These are phyloP conservation scores for Tachina lurida DNA, from an alignment of 2,888 invertebrate species.

Conservation along the genomic window DNA sequence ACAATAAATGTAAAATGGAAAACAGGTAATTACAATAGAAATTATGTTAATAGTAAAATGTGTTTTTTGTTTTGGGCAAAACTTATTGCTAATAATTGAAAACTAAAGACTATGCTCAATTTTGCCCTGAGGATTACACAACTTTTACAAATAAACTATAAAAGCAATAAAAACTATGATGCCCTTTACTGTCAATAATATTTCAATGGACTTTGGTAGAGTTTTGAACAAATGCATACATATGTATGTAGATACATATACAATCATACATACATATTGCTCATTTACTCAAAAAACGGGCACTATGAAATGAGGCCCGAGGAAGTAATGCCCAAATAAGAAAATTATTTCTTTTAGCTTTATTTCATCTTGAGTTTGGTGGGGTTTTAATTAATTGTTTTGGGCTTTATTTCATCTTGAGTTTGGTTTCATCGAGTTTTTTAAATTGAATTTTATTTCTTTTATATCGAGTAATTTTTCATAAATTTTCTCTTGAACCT, in stretches of 20 bases:
- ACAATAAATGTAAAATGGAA: slow-evolving; percentile 94
- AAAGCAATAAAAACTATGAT: slow-evolving; percentile 1
- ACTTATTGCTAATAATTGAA: background rate
- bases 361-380: too few relatives aligned
- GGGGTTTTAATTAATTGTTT: too few relatives aligned
- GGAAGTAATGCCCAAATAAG: too few relatives aligned
- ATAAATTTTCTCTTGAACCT: too few relatives aligned
- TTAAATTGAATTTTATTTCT: too few relatives aligned
- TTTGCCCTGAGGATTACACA: slow-evolving; percentile 18
- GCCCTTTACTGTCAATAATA: background rate
- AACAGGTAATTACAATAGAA: slow-evolving; percentile 87
- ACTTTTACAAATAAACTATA: slow-evolving; percentile 13
- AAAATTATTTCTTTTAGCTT: too few relatives aligned
- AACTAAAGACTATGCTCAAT: slow-evolving; percentile 12
- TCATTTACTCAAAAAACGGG: too few relatives aligned
- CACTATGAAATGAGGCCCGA: too few relatives aligned
- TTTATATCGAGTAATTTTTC: too few relatives aligned
- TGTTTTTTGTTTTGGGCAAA: background rate
- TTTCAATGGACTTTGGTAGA: slow-evolving; percentile 14
- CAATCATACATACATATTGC: too few relatives aligned
- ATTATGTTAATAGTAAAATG: background rate
- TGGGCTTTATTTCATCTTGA: too few relatives aligned
- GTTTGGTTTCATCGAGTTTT: too few relatives aligned
- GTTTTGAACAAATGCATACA: slow-evolving; percentile 36
- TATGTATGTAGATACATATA: background rate